Conservation (phyloP, 2,797 vertebrate species). For the Monodelphis domestica region DNA sequence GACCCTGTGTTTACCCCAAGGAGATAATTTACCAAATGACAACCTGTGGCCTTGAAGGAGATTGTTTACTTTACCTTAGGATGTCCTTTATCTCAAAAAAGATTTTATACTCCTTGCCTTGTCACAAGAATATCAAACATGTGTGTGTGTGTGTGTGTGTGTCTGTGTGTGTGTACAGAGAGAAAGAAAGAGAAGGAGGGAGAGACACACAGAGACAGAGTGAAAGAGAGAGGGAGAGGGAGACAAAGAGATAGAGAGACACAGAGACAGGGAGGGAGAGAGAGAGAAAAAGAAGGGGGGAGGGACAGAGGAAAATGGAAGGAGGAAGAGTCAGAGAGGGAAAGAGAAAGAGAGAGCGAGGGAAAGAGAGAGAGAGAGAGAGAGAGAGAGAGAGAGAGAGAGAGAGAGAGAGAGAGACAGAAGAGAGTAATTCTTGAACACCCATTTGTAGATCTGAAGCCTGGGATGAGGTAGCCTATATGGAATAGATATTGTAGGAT, state of each 20-base stretch:
- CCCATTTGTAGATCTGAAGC: neutral
- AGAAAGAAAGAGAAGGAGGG: too few relatives aligned
- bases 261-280: too few relatives aligned
- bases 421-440: neutral
- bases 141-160: neutral
- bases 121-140: neutral
- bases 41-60: neutral
- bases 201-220: too few relatives aligned
- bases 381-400: neutral
- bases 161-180: too few relatives aligned
- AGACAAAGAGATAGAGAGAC: too few relatives aligned
- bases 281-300: too few relatives aligned
- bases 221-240: too few relatives aligned
- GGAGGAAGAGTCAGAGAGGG: too few relatives aligned
- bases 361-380: too few relatives aligned
- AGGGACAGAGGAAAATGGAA: too few relatives aligned
- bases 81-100: neutral
- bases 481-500: neutral
- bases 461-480: neutral
- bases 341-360: too few relatives aligned
- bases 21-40: neutral
- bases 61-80: neutral
- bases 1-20: neutral
- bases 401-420: neutral
- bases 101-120: neutral